A percentile compares a stretch with the other conserved stretches of the same genome.
phyloP scores from a whole-genome alignment of 2,797 vertebrate species.

The Tarsius wallacei region DNA sequence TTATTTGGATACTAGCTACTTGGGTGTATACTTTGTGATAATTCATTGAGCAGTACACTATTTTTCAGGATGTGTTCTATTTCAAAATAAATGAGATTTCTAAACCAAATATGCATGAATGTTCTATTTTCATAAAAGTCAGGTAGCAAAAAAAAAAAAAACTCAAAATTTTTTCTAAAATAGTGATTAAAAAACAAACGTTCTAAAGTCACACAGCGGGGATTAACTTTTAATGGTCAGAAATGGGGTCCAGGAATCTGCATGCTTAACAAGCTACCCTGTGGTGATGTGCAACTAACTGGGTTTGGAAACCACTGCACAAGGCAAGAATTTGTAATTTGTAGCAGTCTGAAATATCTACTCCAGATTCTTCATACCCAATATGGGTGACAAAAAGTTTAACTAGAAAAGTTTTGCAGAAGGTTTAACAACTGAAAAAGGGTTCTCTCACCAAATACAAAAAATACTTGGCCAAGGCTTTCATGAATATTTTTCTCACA shows the following conservation, averaged over 20 bases:
- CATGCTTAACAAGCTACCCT: constrained; percentile 4
- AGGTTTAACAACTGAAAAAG: not conserved
- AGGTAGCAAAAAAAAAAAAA: not conserved
- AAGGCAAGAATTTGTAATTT: not conserved
- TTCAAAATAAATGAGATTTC: not conserved
- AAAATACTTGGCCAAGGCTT: not conserved
- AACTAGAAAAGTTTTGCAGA: not conserved
- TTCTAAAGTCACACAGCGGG: not conserved
- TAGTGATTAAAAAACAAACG: constrained; percentile 45
- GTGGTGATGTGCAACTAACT: not conserved
- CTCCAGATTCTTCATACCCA: constrained; percentile 22
- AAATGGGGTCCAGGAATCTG: not conserved
- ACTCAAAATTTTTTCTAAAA: constrained; percentile 41
- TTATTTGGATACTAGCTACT: not conserved
- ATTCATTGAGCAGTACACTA: not conserved
- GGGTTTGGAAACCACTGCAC: not conserved
- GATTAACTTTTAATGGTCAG: not conserved
- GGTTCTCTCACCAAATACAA: constrained; percentile 38
- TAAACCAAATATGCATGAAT: not conserved
- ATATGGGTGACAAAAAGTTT: not conserved
- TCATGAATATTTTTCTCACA: constrained; percentile 51
- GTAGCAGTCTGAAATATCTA: constrained; percentile 21
- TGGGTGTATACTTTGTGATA: constrained; percentile 1
- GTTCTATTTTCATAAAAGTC: constrained; percentile 48
- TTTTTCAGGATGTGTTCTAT: not conserved